Conservation (phyloP, 2,888 invertebrate genomes). For the Limnephilus lunatus region DNA sequence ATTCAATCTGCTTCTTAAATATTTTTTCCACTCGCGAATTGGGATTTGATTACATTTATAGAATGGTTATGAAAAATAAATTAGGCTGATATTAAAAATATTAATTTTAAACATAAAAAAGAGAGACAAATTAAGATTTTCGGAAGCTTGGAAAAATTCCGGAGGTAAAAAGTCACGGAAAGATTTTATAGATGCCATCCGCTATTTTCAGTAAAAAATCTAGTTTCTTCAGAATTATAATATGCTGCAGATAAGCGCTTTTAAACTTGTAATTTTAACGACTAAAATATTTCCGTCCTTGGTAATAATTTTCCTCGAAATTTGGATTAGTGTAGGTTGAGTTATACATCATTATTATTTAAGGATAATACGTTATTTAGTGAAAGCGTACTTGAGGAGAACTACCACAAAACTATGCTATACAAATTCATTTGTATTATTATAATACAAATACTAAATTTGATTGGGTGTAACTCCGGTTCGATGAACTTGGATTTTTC, state of each 20-base stretch:
- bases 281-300: neutral
- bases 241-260: neutral
- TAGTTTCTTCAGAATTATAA: neutral
- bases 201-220: neutral
- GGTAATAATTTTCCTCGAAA: neutral
- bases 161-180: neutral
- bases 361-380: too few relatives aligned
- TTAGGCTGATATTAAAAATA: neutral
- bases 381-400: too few relatives aligned
- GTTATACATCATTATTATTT: too few relatives aligned
- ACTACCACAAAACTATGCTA: too few relatives aligned
- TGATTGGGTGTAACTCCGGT: too few relatives aligned
- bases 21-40: neutral
- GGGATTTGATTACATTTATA: neutral
- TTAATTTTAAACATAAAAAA: too few relatives aligned
- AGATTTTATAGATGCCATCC: neutral
- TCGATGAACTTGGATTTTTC: too few relatives aligned
- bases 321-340: too few relatives aligned
- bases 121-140: neutral
- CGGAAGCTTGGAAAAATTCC: neutral
- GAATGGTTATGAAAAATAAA: neutral
- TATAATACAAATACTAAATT: too few relatives aligned
- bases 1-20: neutral
- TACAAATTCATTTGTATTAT: too few relatives aligned
- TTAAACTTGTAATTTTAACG: neutral